Conservation (phyloP, 2,888 invertebrate genomes). For the Orthosia gothica region DNA sequence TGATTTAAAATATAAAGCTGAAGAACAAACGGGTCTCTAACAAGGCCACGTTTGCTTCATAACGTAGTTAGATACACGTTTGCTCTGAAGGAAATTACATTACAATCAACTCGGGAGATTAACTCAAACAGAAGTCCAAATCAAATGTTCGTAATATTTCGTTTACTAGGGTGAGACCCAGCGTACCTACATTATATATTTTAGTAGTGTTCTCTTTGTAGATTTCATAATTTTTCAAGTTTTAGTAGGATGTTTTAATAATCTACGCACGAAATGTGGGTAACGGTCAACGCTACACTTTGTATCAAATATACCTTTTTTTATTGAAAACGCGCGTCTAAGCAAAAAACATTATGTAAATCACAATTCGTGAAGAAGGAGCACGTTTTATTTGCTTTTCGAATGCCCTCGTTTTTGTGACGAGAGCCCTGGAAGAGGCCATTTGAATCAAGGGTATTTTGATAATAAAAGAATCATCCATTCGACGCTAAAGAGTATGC, state of each 20-base stretch:
- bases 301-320: constrained; percentile 68
- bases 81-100: constrained; percentile 64
- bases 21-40: constrained; percentile 57
- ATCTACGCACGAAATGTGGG: constrained; percentile 52
- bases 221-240: background rate
- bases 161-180: constrained; percentile 17
- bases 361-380: constrained; percentile 77
- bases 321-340: constrained; percentile 68
- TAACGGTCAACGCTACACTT: constrained; percentile 60
- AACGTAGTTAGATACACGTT: constrained; percentile 69
- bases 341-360: constrained; percentile 79
- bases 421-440: constrained; percentile 78
- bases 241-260: no score
- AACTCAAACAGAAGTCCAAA: constrained; percentile 66
- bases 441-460: constrained; percentile 83
- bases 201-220: background rate
- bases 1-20: constrained; percentile 49
- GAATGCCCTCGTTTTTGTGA: constrained; percentile 81
- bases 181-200: background rate
- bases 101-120: constrained; percentile 66
- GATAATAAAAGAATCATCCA: constrained; percentile 84
- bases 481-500: constrained; percentile 76
- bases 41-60: constrained; percentile 62
- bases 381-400: constrained; percentile 83
- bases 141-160: constrained; percentile 59